phyloP scores from a whole-genome alignment of 1,140 invertebrate genomes.

The Pseudomyrmex cubaensis region DNA sequence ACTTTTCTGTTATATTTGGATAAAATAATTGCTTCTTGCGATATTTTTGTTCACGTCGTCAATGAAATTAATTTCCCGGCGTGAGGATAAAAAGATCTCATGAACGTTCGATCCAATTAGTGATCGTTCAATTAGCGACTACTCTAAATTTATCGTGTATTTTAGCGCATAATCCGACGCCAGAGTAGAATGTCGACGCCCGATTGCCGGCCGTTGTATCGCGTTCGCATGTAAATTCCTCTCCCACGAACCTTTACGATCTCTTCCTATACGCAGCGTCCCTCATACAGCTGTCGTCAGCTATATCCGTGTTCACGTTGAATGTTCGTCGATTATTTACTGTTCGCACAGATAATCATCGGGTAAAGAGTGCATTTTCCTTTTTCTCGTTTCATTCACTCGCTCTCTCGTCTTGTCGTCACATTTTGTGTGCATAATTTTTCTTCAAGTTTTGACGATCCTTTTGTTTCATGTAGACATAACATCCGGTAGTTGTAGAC shows the following conservation, averaged over 20 bases:
- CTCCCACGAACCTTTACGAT: constrained; percentile 28
- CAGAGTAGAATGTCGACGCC: constrained; percentile 1
- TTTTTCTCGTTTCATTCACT: too few relatives aligned
- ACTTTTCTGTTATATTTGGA: neutral
- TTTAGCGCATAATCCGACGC: constrained; percentile 21
- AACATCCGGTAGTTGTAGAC: too few relatives aligned
- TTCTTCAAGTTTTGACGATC: too few relatives aligned
- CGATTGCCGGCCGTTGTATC: constrained; percentile 14
- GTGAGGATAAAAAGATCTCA: too few relatives aligned
- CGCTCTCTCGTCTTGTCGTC: neutral
- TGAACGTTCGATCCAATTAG: neutral
- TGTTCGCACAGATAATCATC: neutral
- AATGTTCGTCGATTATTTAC: constrained; percentile 32
- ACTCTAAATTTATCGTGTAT: constrained; percentile 15
- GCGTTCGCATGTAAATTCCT: constrained; percentile 40
- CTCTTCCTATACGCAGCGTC: neutral
- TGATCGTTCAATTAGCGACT: constrained; percentile 41
- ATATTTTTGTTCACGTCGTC: neutral
- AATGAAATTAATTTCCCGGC: too few relatives aligned
- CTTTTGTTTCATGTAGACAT: too few relatives aligned
- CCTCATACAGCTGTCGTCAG: neutral
- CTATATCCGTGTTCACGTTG: constrained; percentile 3
- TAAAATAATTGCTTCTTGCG: neutral
- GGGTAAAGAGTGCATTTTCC: neutral
- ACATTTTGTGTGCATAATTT: neutral